Percentiles rank a stretch among this genome's conserved stretches.
Evolutionary conservation across 2,797 vertebrate genomes (phyloP).

Genomic region (Tiaroga cobitis): DNA sequence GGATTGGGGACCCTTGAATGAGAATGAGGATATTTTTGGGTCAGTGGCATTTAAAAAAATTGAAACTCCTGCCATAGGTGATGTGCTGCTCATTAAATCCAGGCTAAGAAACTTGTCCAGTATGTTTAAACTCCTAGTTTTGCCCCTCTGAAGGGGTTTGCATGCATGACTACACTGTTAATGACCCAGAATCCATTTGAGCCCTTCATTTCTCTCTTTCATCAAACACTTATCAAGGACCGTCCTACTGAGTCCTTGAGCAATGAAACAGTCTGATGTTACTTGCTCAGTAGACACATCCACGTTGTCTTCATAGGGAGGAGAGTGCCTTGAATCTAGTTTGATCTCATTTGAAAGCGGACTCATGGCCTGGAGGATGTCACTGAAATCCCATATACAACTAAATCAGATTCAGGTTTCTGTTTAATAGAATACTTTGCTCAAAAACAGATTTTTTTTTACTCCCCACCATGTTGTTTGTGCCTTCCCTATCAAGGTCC

Average conservation of each 20-base stretch:
- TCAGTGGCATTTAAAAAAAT: not conserved
- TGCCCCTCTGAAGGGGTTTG: not conserved
- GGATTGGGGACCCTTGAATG: not conserved
- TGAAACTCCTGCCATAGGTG: not conserved
- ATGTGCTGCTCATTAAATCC: conserved; percentile 5
- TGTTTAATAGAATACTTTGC: not conserved
- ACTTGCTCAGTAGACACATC: not conserved
- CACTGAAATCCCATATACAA: not conserved
- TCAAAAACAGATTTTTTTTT: not conserved
- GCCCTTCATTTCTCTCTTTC: conserved; percentile 18
- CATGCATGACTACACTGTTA: conserved; percentile 37
- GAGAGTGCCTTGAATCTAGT: not conserved
- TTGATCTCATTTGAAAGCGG: not conserved
- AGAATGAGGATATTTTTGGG: not conserved
- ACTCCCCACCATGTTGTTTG: not conserved
- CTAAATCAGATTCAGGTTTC: not conserved
- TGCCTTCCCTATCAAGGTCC: not conserved
- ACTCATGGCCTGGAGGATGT: conserved; percentile 5
- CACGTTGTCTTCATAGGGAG: not conserved
- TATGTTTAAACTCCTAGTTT: conserved; percentile 1
- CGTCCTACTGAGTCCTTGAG: not conserved
- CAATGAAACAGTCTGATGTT: not conserved
- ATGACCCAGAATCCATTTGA: conserved; percentile 23
- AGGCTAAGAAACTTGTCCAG: not conserved
- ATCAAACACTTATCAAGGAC: conserved; percentile 20